Evolutionary conservation across 2,888 invertebrate species (phyloP).

Genomic region (Drosophila pseudotalamancana): DNA sequence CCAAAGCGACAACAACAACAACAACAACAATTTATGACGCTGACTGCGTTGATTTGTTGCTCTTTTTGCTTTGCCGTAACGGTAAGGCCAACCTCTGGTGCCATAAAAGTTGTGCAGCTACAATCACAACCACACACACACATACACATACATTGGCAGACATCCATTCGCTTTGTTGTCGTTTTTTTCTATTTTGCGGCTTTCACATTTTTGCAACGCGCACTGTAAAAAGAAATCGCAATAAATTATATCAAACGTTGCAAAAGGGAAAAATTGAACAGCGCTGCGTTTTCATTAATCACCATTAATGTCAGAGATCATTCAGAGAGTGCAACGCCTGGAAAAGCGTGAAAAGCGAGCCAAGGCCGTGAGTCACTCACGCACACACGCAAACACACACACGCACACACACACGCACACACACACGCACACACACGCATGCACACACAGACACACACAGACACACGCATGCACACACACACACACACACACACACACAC

Average conservation of each 20-base stretch:
- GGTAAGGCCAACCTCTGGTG: conserved; percentile 57
- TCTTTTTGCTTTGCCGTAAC: conserved; percentile 44
- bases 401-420: too few species aligned
- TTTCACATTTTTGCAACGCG: conserved; percentile 50
- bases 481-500: not conserved
- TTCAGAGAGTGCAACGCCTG: conserved; percentile 60
- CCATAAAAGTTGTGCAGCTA: conserved; percentile 56
- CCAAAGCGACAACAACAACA: conserved; percentile 39
- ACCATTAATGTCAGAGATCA: conserved; percentile 73
- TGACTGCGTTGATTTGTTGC: conserved; percentile 56
- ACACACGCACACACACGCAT: too few species aligned
- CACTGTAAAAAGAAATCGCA: conserved; percentile 53
- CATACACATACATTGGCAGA: not conserved
- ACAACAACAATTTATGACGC: conserved; percentile 58
- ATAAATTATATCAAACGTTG: conserved; percentile 56
- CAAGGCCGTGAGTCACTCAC: conserved; percentile 57
- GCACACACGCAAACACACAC: not conserved
- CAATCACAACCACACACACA: conserved; percentile 9
- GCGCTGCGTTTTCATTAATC: conserved; percentile 69
- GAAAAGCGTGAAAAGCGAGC: conserved; percentile 79
- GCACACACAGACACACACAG: too few species aligned
- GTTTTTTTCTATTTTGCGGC: conserved; percentile 50
- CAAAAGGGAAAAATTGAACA: conserved; percentile 51
- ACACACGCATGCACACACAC: too few species aligned
- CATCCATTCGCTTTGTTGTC: conserved; percentile 28